Evolutionary conservation across 2,888 invertebrate genomes (phyloP), one percentile per base, ranked within the genome.

Genomic region (Neoitamus cyanurus): DNA sequence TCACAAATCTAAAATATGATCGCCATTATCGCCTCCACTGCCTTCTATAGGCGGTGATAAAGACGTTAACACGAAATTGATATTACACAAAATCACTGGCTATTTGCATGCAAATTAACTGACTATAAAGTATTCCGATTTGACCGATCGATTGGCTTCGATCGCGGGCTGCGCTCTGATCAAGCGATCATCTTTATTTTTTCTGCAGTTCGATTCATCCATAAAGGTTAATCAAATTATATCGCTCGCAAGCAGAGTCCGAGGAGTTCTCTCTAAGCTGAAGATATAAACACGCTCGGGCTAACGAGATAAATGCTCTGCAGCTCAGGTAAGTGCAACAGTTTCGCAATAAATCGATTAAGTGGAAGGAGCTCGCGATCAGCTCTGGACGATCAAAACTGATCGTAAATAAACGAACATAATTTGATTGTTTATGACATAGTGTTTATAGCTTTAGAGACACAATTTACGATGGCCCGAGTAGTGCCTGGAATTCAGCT

Each of bases 31-130:
- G 80, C 80, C 80, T 80, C 80, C 80, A 34, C 80, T 80, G 34
- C 80, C 68, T 80, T 69, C 73, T 37, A 48, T 15, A 31, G 20
- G 15, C 80, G 37, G 72, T 69, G 69, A 85, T 80, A 80, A 85
- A 85, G 83, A 83, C 83, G 78, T 75, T 84, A 73, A 73, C 46
- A 68, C 84, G 75, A 84, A 85, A 85, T 85, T 84, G 84, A 85
- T 85, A 83, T 84, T 83, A 84, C 68, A 73, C 84, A 82, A 84
- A 85, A 85, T 84, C 85, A 82, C 80, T 72, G 68, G 85, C 85
- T 80, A 84, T 85, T 85, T 85, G 83, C 82, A 85, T 85, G 84
- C 75, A 85, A 84, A 85, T 85, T 83, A 75, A 69, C 73, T 42
- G 77, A 75, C 13, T 77, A 75, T 78, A 73, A 80, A 80, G 25